Percentiles rank a stretch among this genome's conserved stretches.
phyloP scores from a whole-genome alignment of 1,140 invertebrate genomes.

The Cotesia vestalis region DNA sequence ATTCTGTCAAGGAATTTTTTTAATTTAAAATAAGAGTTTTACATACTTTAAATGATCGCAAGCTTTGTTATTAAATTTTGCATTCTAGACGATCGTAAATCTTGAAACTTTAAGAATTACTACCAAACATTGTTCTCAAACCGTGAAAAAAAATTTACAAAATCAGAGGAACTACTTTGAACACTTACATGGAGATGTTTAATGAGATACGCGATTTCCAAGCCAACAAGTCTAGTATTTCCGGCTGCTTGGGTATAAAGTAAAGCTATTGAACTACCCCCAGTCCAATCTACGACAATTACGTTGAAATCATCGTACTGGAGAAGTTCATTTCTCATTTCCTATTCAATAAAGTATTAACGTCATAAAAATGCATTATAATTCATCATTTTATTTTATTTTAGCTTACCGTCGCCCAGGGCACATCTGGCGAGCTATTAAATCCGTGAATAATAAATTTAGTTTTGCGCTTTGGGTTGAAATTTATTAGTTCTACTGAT shows the following conservation, averaged over 20 bases:
- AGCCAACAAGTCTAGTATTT: conserved; percentile 84
- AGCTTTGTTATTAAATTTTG: too few relatives aligned
- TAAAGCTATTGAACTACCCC: conserved; percentile 74
- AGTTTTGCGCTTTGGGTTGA: conserved; percentile 76
- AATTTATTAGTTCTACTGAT: conserved; percentile 78
- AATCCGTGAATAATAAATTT: conserved; percentile 91
- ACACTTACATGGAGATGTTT: conserved; percentile 73
- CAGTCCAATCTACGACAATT: conserved; percentile 87
- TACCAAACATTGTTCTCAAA: too few relatives aligned
- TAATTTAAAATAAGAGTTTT: too few relatives aligned
- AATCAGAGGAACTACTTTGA: background rate
- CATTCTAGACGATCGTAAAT: too few relatives aligned
- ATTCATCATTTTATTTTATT: background rate
- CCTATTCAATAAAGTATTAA: conserved; percentile 57
- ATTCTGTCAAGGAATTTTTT: too few relatives aligned
- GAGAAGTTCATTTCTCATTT: conserved; percentile 82
- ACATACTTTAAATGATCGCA: too few relatives aligned
- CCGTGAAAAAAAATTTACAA: background rate
- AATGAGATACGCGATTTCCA: conserved; percentile 83
- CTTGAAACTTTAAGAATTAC: too few relatives aligned
- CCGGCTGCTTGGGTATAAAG: conserved; percentile 83
- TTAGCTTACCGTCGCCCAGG: conserved; percentile 77
- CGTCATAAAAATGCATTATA: too few relatives aligned
- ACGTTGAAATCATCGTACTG: conserved; percentile 84
- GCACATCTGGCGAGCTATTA: conserved; percentile 84